phyloP scores from a whole-genome alignment of 2,797 vertebrate genomes.

The Sorex maritimensis region DNA sequence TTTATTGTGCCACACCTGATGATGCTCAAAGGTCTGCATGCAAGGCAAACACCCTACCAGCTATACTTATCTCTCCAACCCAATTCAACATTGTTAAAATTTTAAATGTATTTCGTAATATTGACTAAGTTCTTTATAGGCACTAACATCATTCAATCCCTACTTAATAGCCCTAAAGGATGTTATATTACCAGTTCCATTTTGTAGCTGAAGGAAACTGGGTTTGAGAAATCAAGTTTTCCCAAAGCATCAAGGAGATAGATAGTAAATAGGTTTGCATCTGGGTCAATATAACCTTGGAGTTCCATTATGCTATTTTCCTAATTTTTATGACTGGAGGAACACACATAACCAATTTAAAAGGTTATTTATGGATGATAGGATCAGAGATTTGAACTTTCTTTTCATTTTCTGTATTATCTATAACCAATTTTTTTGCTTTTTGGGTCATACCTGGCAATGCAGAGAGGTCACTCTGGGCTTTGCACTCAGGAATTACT shows the following conservation, averaged over 20 bases:
- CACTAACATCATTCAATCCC: constrained; percentile 41
- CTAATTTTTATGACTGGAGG: neutral
- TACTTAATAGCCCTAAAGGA: constrained; percentile 47
- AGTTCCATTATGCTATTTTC: neutral
- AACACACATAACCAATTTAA: too few species aligned
- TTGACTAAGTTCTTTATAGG: constrained; percentile 36
- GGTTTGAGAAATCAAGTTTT: constrained; percentile 70
- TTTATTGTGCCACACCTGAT: too few species aligned
- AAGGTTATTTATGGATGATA: neutral
- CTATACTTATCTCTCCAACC: too few species aligned
- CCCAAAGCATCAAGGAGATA: constrained; percentile 38
- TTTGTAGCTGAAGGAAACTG: constrained; percentile 67
- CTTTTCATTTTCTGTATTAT: constrained; percentile 36
- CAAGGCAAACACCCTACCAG: too few species aligned
- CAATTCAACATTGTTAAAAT: neutral
- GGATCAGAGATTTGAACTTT: constrained; percentile 41
- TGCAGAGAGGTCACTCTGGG: too few species aligned
- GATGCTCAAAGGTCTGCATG: too few species aligned
- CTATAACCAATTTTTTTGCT: constrained; percentile 5
- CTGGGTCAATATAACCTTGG: constrained; percentile 49
- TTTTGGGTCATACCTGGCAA: too few species aligned
- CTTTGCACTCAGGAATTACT: too few species aligned
- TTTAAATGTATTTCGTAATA: neutral
- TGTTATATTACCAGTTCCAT: constrained; percentile 50
- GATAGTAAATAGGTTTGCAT: constrained; percentile 42